Conservation (phyloP, 2,113 vertebrate species). For the Erpornis zantholeuca region DNA sequence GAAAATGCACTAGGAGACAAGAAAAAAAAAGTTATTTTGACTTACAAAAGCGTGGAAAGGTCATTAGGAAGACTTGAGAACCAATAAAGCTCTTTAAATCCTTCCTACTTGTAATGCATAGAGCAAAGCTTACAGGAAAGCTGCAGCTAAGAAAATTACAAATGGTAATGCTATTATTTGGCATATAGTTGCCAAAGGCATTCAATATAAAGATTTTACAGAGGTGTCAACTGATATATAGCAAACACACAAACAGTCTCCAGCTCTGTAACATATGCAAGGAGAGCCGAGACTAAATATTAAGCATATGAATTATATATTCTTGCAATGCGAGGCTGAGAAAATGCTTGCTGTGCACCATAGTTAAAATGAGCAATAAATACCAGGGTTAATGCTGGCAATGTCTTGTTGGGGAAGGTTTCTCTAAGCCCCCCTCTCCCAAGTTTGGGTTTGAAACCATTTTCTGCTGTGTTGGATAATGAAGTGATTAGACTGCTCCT, state of each 20-base stretch:
- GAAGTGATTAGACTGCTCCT: conserved; percentile 62
- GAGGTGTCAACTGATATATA: conserved; percentile 82
- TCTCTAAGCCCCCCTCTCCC: conserved; percentile 12
- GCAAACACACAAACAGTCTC: conserved; percentile 78
- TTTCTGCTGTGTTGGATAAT: conserved; percentile 63
- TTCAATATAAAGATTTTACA: conserved; percentile 81
- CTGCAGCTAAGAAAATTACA: conserved; percentile 72
- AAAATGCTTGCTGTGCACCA: conserved; percentile 69
- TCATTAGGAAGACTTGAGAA: conserved; percentile 63
- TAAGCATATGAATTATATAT: conserved; percentile 75
- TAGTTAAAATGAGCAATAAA: conserved; percentile 76
- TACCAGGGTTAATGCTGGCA: conserved; percentile 65
- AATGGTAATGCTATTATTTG: conserved; percentile 76
- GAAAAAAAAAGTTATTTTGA: conserved; percentile 38
- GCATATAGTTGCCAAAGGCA: conserved; percentile 76
- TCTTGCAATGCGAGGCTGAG: conserved; percentile 51
- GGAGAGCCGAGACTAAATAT: conserved; percentile 66
- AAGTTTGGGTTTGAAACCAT: conserved; percentile 63
- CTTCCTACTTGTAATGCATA: conserved; percentile 65
- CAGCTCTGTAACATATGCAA: conserved; percentile 73
- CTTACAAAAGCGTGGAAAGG: conserved; percentile 50
- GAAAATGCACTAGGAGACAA: conserved; percentile 12
- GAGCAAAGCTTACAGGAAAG: conserved; percentile 67
- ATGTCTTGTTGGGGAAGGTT: conserved; percentile 44
- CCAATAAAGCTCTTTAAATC: conserved; percentile 62